Percentiles rank a stretch among this genome's conserved stretches.
Evolutionary conservation across 1,140 invertebrate species (phyloP).

Genomic region (Megalonaias nervosa): DNA sequence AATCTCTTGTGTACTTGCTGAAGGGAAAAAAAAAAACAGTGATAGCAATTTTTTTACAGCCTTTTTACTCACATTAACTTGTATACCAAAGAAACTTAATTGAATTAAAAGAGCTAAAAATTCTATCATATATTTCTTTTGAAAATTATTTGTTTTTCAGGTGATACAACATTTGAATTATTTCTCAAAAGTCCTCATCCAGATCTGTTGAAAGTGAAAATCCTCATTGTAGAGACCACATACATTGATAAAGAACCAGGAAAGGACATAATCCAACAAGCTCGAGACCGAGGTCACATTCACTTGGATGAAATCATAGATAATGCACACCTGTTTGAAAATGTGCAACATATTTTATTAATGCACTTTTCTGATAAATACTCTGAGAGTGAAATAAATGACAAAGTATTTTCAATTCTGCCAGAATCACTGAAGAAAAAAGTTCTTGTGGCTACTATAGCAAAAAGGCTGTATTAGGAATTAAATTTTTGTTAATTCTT

Average conservation of each 20-base stretch:
- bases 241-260: slow-evolving; percentile 47
- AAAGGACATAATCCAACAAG: slow-evolving; percentile 35
- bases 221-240: slow-evolving; percentile 61
- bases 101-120: background rate
- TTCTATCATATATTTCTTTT: too few relatives aligned
- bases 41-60: background rate
- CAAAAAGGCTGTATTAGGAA: slow-evolving; percentile 20
- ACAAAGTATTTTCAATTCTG: slow-evolving; percentile 33
- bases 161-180: slow-evolving; percentile 61
- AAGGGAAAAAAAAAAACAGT: too few relatives aligned
- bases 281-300: slow-evolving; percentile 50
- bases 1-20: background rate
- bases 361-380: slow-evolving; percentile 63
- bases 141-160: slow-evolving; percentile 37
- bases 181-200: slow-evolving; percentile 51
- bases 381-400: slow-evolving; percentile 37
- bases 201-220: slow-evolving; percentile 60
- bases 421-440: slow-evolving; percentile 42
- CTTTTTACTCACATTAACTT: slow-evolving; percentile 3
- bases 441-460: slow-evolving; percentile 42
- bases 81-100: background rate
- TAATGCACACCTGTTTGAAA: slow-evolving; percentile 50
- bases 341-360: slow-evolving; percentile 49
- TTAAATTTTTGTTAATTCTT: too few relatives aligned
- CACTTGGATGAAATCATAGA: slow-evolving; percentile 53